A percentile compares a stretch with the other conserved stretches of the same genome.
These are phyloP conservation scores for Ameiurus melas DNA, from an alignment of 2,113 vertebrate genomes.

Conservation along the genomic window DNA sequence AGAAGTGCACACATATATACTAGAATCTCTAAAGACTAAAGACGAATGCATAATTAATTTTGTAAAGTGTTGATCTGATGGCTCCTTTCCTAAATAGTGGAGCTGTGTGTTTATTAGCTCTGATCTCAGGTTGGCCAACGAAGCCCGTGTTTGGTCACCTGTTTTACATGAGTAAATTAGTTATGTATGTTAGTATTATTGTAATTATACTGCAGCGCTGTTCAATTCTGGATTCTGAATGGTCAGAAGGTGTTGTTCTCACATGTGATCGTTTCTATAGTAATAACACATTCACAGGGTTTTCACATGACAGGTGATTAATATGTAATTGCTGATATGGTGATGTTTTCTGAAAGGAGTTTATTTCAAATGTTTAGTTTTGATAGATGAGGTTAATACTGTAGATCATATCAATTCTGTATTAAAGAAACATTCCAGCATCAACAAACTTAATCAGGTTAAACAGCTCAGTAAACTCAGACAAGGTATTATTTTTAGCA, in stretches of 20 bases:
- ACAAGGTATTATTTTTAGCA: neutral
- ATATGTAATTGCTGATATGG: neutral
- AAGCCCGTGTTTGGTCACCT: neutral
- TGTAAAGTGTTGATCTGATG: neutral
- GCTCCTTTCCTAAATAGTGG: neutral
- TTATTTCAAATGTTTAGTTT: neutral
- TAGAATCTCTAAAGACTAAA: neutral
- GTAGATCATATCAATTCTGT: neutral
- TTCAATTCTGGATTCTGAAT: neutral
- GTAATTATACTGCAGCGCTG: neutral
- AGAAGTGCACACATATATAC: neutral
- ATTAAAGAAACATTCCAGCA: neutral
- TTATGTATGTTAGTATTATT: neutral
- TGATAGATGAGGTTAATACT: neutral
- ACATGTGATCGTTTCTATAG: neutral
- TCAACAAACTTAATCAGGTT: neutral
- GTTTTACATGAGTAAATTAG: neutral
- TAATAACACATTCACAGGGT: neutral
- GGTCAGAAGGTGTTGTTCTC: neutral
- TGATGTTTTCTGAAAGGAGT: neutral
- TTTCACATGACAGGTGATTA: neutral
- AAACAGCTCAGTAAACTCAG: neutral
- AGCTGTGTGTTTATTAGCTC: neutral
- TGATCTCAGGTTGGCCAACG: neutral
- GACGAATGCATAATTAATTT: too few relatives aligned